These are phyloP conservation scores for Sebastes diploproa DNA, from an alignment of 2,797 vertebrate genomes.

Conservation along the genomic window DNA sequence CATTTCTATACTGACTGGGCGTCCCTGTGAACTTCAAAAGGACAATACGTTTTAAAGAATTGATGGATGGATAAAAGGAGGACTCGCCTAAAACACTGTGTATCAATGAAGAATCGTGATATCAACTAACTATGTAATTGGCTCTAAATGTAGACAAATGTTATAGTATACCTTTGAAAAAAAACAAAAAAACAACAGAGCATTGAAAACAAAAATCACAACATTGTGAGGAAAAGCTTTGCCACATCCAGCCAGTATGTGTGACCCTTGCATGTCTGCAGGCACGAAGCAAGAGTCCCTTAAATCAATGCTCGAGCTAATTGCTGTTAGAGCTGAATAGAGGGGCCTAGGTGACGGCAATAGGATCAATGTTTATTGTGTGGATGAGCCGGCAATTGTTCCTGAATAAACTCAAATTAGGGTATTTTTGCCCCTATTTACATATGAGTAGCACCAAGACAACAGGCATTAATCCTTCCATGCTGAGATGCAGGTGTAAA, in stretches of 20 bases:
- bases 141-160: neutral
- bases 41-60: neutral
- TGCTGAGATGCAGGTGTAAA: conserved; percentile 83
- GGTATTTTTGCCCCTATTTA: conserved; percentile 86
- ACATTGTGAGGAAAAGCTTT: neutral
- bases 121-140: neutral
- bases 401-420: conserved; percentile 93
- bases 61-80: neutral
- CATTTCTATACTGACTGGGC: neutral
- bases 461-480: conserved; percentile 84
- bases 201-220: neutral
- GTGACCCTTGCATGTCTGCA: conserved; percentile 45
- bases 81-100: neutral
- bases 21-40: neutral
- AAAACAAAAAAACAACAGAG: neutral
- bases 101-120: neutral
- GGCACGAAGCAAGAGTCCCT: conserved; percentile 44
- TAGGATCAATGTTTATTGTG: conserved; percentile 93
- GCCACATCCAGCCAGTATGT: conserved; percentile 30
- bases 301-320: conserved; percentile 87
- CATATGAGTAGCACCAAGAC: conserved; percentile 88
- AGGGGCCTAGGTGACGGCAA: conserved; percentile 82
- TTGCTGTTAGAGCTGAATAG: conserved; percentile 87
- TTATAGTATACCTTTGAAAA: neutral
- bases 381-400: conserved; percentile 89